Evolutionary conservation across 2,888 invertebrate genomes (phyloP).

Genomic region (Cryptocephalus moraei): DNA sequence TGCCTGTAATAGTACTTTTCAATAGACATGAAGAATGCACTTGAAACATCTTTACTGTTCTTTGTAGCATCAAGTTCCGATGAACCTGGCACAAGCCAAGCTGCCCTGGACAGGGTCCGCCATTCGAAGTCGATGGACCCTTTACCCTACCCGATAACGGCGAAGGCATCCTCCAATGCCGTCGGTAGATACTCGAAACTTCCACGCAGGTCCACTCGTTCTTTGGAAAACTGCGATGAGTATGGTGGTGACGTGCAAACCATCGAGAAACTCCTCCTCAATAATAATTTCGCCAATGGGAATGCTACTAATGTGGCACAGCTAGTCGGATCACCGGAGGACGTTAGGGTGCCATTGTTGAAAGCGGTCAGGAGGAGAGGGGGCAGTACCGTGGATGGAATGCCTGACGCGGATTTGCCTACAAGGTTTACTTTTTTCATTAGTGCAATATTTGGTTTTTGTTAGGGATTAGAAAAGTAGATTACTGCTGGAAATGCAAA

Average conservation of each 20-base stretch:
- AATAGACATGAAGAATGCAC: too few relatives aligned
- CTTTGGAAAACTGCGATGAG: constrained; percentile 43
- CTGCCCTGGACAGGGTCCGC: constrained; percentile 37
- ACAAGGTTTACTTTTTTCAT: constrained; percentile 18
- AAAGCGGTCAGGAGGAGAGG: constrained; percentile 28
- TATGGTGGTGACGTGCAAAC: constrained; percentile 34
- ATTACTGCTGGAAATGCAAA: too few relatives aligned
- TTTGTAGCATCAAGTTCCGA: constrained; percentile 48
- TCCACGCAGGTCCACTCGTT: constrained; percentile 30
- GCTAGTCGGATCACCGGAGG: constrained; percentile 24
- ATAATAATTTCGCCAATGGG: constrained; percentile 47
- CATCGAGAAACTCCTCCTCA: constrained; percentile 33
- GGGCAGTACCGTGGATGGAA: constrained; percentile 30
- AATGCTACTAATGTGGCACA: constrained; percentile 33
- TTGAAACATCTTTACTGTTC: neutral
- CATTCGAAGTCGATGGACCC: constrained; percentile 58
- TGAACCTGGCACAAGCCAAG: constrained; percentile 37
- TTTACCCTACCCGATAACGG: constrained; percentile 38
- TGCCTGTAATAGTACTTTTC: too few relatives aligned
- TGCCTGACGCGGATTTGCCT: constrained; percentile 29
- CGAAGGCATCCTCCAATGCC: constrained; percentile 13
- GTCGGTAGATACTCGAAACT: constrained; percentile 17
- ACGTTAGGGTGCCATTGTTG: constrained; percentile 38
- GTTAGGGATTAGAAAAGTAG: too few relatives aligned
- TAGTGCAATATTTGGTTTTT: neutral